Base-by-base conservation (phyloP, 2,888 invertebrate species). In the Hermodice carunculata region DNA sequence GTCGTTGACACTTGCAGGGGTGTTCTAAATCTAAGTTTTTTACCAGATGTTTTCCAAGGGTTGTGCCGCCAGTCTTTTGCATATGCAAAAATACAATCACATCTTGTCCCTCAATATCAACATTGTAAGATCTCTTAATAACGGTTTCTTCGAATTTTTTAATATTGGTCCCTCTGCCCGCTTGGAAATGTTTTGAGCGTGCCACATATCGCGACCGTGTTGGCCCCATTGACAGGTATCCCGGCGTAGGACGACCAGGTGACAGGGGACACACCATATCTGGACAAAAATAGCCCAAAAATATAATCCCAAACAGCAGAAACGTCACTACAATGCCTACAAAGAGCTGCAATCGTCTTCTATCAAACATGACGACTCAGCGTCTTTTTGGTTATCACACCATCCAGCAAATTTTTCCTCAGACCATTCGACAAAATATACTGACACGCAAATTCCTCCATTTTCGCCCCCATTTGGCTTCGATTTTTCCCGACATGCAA, bases 81-180 rank as follows among this genome's bases (percentile, higher is more conserved):
- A 99, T 98, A 86, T 99, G 98, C 75, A 99, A 88, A 90, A 99
- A 91, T 60, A 99, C 98, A 90, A 99, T 93, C 62, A 99, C 98
- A 88, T 99, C 98, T 81, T 94, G 93, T 14, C 93, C 94, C n/a
- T 80, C 77, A 17, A 86, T 75, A 69, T 86, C 76, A 42, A 87
- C 80, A 26, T 75, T 63, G 43, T 70, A 71, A 28, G 92, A 93
- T 83, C 94, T 94, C 83, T 93, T 93, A 61, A 94, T 89, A 78
- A 94, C 92, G 86, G 94, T 94, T 83, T 94, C 94, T 84, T 22
- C 40, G 17, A 49, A 51, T 17, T 59, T 44, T 28, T 49, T 26
- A 24, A 34, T 32, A 1, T 94, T 94, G 76, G n/a, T 44, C 53
- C 49, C 59, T 26, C 59, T 44, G 44, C 19, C 43, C 31, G 44